These are phyloP conservation scores for Condylostylus longicornis DNA, from an alignment of 1,140 invertebrate genomes.

Conservation along the genomic window DNA sequence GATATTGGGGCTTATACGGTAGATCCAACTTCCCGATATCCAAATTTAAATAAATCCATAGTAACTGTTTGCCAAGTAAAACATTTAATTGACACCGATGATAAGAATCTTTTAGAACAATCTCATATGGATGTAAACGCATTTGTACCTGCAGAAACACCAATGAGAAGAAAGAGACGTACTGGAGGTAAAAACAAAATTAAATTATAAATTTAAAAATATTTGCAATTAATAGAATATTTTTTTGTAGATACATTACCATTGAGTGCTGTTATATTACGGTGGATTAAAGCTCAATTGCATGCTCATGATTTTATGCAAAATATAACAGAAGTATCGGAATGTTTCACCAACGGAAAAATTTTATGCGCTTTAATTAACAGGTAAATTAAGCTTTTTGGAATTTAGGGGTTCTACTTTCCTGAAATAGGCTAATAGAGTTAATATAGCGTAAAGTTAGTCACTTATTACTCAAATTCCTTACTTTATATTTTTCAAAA, in stretches of 20 bases:
- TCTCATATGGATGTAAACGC: slow-evolving; percentile 33
- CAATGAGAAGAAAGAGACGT: slow-evolving; percentile 22
- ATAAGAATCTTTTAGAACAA: slow-evolving; percentile 41
- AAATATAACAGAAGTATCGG: slow-evolving; percentile 24
- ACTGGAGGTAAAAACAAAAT: slow-evolving; percentile 19
- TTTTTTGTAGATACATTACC: slow-evolving; percentile 16
- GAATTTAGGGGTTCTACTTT: not conserved
- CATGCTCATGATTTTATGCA: slow-evolving; percentile 18
- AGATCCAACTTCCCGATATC: slow-evolving; percentile 72
- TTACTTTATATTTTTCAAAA: no score
- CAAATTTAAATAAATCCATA: slow-evolving; percentile 43
- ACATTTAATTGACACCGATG: slow-evolving; percentile 44
- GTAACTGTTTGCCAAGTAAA: slow-evolving; percentile 43
- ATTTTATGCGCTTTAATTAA: slow-evolving; percentile 27
- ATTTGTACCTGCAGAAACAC: slow-evolving; percentile 19
- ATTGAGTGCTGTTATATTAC: slow-evolving; percentile 18
- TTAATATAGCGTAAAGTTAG: no score
- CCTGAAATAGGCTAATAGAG: no score
- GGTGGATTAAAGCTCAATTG: slow-evolving; percentile 27
- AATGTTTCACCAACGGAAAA: slow-evolving; percentile 28
- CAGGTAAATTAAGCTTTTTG: slow-evolving; percentile 16
- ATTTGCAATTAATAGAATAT: not conserved
- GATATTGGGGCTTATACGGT: slow-evolving; percentile 77
- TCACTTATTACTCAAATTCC: no score
- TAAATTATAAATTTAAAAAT: not conserved